phyloP scores from a whole-genome alignment of 2,888 invertebrate genomes.

The Eupeodes luniger region DNA sequence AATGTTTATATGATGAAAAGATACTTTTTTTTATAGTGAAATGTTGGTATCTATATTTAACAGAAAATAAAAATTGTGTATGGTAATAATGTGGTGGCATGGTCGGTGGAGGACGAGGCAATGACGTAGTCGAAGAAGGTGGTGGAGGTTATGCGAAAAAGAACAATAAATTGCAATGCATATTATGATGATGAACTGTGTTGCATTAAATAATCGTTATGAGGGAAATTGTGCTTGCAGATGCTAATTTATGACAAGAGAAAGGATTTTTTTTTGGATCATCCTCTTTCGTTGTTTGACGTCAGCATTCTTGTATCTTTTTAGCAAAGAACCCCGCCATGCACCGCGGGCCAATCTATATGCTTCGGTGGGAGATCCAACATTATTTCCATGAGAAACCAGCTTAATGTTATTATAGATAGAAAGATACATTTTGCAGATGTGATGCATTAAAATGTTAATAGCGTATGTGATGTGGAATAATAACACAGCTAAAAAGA shows the following conservation, averaged over 20 bases:
- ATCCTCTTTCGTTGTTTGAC: not conserved
- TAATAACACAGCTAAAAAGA: not conserved
- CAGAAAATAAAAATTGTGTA: constrained; percentile 14
- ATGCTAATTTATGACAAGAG: constrained; percentile 65
- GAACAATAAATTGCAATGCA: constrained; percentile 55
- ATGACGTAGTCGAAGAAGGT: not conserved
- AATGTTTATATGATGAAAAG: constrained; percentile 47
- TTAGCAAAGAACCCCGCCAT: too few relatives aligned
- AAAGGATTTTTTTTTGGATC: constrained; percentile 36
- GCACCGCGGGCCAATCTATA: not conserved
- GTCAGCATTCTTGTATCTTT: constrained; percentile 1
- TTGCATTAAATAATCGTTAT: constrained; percentile 69
- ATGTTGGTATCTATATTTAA: not conserved
- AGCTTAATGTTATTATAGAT: not conserved
- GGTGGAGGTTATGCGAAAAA: constrained; percentile 17
- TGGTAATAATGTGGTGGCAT: constrained; percentile 16
- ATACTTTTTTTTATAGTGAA: constrained; percentile 26
- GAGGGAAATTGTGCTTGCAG: constrained; percentile 67
- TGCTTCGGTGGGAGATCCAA: not conserved
- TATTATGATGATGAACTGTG: constrained; percentile 58
- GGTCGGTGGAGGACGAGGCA: constrained; percentile 21
- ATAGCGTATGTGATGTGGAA: not conserved
- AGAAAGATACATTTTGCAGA: constrained; percentile 5
- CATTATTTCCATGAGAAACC: constrained; percentile 17
- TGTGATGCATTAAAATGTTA: constrained; percentile 24